A percentile compares a stretch with the other conserved stretches of the same genome.
phyloP scores from a whole-genome alignment of 2,888 invertebrate species.

The Xestia rhomboidea region DNA sequence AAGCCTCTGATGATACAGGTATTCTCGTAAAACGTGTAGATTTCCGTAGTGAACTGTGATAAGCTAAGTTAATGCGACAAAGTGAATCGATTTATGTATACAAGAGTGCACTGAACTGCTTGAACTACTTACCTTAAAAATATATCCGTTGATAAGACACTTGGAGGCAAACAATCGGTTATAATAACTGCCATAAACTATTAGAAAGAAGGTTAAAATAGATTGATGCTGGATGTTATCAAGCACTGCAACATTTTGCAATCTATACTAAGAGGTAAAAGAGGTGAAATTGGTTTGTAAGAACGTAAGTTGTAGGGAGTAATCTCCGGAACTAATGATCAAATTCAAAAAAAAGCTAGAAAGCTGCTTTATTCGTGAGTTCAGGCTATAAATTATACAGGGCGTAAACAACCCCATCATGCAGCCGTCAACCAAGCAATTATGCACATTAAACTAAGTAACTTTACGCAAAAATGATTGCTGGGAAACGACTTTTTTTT shows the following conservation, averaged over 20 bases:
- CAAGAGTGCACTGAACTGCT: not conserved
- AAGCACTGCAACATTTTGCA: not conserved
- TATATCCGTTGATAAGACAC: not conserved
- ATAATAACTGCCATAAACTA: not conserved
- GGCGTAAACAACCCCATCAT: no score
- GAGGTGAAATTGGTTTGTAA: no score
- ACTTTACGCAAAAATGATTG: no score
- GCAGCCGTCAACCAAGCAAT: no score
- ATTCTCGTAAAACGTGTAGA: not conserved
- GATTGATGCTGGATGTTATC: not conserved
- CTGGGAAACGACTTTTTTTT: no score
- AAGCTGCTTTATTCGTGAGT: no score
- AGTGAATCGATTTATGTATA: conserved; percentile 4
- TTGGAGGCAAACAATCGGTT: not conserved
- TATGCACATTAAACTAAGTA: no score
- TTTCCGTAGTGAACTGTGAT: not conserved
- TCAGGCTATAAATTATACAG: no score
- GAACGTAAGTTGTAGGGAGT: no score
- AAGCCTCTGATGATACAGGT: conserved; percentile 5
- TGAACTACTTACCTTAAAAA: not conserved
- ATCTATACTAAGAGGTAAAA: no score
- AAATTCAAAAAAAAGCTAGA: no score
- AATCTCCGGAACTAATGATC: no score
- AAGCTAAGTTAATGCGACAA: not conserved
- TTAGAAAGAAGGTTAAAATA: not conserved